Evolutionary conservation across 2,113 vertebrate species (phyloP).

Genomic region (Glaucidium brasilianum): DNA sequence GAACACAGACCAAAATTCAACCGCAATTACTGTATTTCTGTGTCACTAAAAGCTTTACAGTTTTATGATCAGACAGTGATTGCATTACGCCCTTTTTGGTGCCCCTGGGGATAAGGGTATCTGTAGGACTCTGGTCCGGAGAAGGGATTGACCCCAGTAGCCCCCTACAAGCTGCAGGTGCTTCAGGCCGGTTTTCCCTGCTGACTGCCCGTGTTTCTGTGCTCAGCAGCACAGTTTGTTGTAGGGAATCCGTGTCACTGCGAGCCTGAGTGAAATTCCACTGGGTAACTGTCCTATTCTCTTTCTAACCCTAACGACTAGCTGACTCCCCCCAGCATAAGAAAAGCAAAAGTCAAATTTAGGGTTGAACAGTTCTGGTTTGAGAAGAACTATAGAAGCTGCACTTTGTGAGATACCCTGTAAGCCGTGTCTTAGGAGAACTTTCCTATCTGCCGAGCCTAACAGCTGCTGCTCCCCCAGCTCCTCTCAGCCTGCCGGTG

Average conservation of each 20-base stretch:
- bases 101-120: not conserved
- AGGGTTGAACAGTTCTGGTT: not conserved
- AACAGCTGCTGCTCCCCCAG: not conserved
- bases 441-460: not conserved
- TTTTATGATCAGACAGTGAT: not conserved
- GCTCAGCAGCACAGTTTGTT: not conserved
- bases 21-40: not conserved
- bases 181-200: not conserved
- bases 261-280: not conserved
- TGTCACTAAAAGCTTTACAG: not conserved
- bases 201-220: fast-evolving
- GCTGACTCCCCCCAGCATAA: not conserved
- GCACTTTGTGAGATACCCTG: not conserved
- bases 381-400: not conserved
- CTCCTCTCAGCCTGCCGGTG: not conserved
- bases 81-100: not conserved
- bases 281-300: fast-evolving
- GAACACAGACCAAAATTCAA: not conserved
- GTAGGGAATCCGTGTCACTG: not conserved
- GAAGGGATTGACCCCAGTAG: not conserved
- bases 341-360: not conserved
- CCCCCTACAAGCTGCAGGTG: not conserved
- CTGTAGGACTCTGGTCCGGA: fast-evolving
- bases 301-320: not conserved
- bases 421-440: not conserved